These are phyloP conservation scores for Lordiphosa fenestrarum DNA, from an alignment of 2,888 invertebrate genomes.

Conservation along the genomic window DNA sequence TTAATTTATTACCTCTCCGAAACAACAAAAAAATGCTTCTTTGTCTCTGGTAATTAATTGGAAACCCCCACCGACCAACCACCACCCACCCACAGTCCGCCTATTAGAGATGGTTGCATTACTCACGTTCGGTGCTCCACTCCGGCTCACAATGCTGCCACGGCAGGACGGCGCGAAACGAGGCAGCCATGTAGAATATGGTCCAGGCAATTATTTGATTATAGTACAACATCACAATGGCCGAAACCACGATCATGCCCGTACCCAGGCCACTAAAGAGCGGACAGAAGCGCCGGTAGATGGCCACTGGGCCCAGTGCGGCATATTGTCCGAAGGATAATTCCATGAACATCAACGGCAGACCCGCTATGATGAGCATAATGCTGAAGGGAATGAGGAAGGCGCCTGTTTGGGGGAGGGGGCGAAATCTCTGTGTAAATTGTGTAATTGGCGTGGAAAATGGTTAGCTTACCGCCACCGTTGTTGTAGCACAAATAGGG, in stretches of 20 bases:
- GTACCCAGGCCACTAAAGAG: constrained; percentile 88
- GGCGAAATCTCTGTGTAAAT: not conserved
- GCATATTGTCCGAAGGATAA: constrained; percentile 92
- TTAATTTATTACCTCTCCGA: constrained; percentile 47
- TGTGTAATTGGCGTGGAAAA: not conserved
- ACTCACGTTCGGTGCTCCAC: constrained; percentile 86
- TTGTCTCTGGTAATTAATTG: constrained; percentile 39
- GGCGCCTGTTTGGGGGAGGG: constrained; percentile 82
- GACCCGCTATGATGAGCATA: constrained; percentile 89
- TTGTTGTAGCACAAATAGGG: constrained; percentile 89
- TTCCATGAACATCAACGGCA: constrained; percentile 92
- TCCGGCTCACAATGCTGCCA: constrained; percentile 87
- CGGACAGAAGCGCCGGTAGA: constrained; percentile 87
- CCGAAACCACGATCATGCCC: constrained; percentile 89
- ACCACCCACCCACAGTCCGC: not conserved
- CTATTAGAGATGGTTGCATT: constrained; percentile 8
- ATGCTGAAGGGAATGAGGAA: constrained; percentile 92
- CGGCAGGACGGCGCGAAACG: constrained; percentile 84
- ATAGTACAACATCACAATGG: constrained; percentile 88
- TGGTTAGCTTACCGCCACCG: constrained; percentile 83
- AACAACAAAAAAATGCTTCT: constrained; percentile 30
- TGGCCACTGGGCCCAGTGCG: constrained; percentile 88
- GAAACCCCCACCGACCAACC: constrained; percentile 5
- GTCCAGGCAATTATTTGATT: constrained; percentile 90
- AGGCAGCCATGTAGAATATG: constrained; percentile 87